These are phyloP conservation scores for Lerema accius DNA, from an alignment of 1,140 invertebrate species.

Conservation along the genomic window DNA sequence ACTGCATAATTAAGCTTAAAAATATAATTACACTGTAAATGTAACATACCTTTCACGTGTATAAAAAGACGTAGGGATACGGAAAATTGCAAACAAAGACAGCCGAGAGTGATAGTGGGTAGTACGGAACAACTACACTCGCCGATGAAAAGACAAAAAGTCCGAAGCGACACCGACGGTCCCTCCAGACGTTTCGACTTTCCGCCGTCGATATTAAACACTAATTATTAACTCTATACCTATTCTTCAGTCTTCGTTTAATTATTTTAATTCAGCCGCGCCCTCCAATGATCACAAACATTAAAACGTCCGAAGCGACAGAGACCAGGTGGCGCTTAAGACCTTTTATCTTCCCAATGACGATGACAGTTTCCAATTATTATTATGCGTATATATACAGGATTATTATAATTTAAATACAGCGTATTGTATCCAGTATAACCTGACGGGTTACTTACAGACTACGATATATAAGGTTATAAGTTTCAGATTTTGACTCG, in stretches of 20 bases:
- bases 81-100: slow-evolving; percentile 38
- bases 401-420: slow-evolving; percentile 38
- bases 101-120: slow-evolving; percentile 57
- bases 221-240: slow-evolving; percentile 77
- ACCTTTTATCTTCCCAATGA: slow-evolving; percentile 23
- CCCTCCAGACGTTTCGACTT: slow-evolving; percentile 37
- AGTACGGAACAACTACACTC: slow-evolving; percentile 49
- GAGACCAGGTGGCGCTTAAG: slow-evolving; percentile 24
- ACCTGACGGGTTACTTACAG: not conserved
- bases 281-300: slow-evolving; percentile 47
- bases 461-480: slow-evolving; percentile 3
- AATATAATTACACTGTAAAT: slow-evolving; percentile 37
- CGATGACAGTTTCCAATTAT: slow-evolving; percentile 25
- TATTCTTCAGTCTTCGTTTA: slow-evolving; percentile 80
- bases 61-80: slow-evolving; percentile 26
- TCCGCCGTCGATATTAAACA: slow-evolving; percentile 57
- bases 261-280: slow-evolving; percentile 73
- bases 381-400: slow-evolving; percentile 52
- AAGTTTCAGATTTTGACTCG: not conserved
- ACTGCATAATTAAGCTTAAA: slow-evolving; percentile 34
- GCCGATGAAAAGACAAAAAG: slow-evolving; percentile 36
- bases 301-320: slow-evolving; percentile 26
- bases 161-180: slow-evolving; percentile 31
- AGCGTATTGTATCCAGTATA: slow-evolving; percentile 12
- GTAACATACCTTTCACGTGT: slow-evolving; percentile 23